Percentiles rank a stretch among this genome's conserved stretches.
Evolutionary conservation across 2,888 invertebrate species (phyloP).

Genomic region (Metallyticus violacea): DNA sequence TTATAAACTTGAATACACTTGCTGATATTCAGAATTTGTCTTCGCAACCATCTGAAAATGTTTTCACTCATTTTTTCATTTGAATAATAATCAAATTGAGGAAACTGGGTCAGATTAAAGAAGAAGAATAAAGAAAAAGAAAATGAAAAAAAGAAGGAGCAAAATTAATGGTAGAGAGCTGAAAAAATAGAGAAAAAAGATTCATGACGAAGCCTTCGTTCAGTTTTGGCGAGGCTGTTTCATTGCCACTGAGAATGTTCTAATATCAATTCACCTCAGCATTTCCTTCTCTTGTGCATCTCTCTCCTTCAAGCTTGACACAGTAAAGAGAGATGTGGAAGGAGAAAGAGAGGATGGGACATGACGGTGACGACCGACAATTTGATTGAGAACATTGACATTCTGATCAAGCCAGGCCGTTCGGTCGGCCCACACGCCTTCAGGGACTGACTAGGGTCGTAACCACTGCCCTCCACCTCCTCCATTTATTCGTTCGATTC

Average conservation of each 20-base stretch:
- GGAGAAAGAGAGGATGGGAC: background rate
- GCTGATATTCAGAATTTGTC: no score
- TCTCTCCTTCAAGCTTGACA: background rate
- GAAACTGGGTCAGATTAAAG: no score
- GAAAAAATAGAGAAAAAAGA: no score
- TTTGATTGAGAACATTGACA: slow-evolving; percentile 18
- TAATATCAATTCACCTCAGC: background rate
- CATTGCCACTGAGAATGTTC: background rate
- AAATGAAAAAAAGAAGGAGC: no score
- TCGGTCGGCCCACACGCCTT: background rate
- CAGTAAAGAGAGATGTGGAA: no score
- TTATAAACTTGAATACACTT: no score
- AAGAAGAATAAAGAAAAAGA: no score
- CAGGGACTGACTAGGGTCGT: background rate
- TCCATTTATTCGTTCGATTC: slow-evolving; percentile 9
- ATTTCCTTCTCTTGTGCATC: no score
- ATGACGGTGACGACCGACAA: background rate
- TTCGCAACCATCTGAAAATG: no score
- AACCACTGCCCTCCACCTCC: slow-evolving; percentile 1
- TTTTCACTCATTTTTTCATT: no score
- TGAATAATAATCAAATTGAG: no score
- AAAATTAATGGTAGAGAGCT: no score
- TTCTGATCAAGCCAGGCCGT: slow-evolving; percentile 9
- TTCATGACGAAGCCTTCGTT: background rate
- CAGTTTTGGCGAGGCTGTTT: background rate